Percentiles rank a stretch among this genome's conserved stretches.
Conservation (phyloP, 2,888 invertebrate genomes). For the Microplitis deprimator region DNA sequence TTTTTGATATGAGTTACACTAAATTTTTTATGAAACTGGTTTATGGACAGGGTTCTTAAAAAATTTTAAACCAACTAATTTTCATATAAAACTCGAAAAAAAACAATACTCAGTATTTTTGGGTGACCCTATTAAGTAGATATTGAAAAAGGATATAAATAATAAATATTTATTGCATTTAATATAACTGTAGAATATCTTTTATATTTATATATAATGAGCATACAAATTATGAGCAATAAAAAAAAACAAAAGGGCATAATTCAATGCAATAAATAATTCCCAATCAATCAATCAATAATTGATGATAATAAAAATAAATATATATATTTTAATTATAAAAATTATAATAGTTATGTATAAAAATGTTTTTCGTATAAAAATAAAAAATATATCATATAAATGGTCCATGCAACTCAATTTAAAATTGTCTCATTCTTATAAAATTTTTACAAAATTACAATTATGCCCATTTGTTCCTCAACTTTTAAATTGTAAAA, state of each 20-base stretch:
- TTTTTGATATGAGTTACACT: too few relatives aligned
- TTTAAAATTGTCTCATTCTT: slow-evolving; percentile 18
- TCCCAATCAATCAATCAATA: background rate
- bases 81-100: too few relatives aligned
- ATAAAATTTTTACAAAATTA: slow-evolving; percentile 19
- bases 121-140: background rate
- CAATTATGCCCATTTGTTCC: slow-evolving; percentile 35
- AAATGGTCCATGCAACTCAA: slow-evolving; percentile 13
- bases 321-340: background rate
- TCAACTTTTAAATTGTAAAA: slow-evolving; percentile 57
- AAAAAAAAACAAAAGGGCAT: background rate
- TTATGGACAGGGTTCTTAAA: too few relatives aligned
- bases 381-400: slow-evolving; percentile 21
- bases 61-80: too few relatives aligned
- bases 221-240: background rate
- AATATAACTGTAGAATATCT: background rate
- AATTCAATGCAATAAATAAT: background rate
- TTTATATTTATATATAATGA: background rate
- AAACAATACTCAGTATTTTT: too few relatives aligned
- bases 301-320: background rate
- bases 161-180: background rate
- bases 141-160: background rate
- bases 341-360: background rate
- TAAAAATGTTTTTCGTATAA: background rate
- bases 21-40: too few relatives aligned